Base-by-base conservation (phyloP, 2,797 vertebrate species). In the Schizopygopsis malacanthus region DNA sequence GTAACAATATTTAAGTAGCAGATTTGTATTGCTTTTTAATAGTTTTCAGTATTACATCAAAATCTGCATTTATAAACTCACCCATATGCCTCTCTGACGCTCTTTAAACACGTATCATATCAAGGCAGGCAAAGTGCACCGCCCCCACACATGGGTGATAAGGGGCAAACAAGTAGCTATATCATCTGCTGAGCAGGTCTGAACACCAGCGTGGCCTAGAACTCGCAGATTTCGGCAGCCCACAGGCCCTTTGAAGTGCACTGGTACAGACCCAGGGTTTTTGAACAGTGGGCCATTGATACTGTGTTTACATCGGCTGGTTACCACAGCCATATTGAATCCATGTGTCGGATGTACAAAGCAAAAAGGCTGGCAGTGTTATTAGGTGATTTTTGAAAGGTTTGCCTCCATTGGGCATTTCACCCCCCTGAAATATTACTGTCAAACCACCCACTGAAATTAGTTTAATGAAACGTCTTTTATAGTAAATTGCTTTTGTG, bases 111-210 rank as follows among this genome's bases (percentile, higher is more conserved):
- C 25, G 1, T 28, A 28, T 28, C 25, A 28, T 28, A 28, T 28
- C 25, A 28, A 28, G 70, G 41, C 28, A 52, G 76, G n/a, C 10
- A 45, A 25, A 82, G 54, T 18, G 8, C 47, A 12, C 43, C 7
- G 3, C 72, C n/a, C 69, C 43, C 70, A 81, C 84, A 81, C 79
- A 76, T 43, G 61, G 45, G 71, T 59, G 80, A 81, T 81, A 89
- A 93, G 86, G 88, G 88, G 86, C 88, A 78, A 11, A 16, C 81
- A 89, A 89, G 88, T 86, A 82, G 89, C 84, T 65, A 85, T 92
- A 91, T 93, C 93, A 93, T 94, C 93, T 93, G 93, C 85, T 88
- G 77, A 82, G 91, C 92, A 93, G 94, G 90, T 91, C 92, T 87
- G 88, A 90, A 88, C 89, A 87, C 77, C 56, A 28, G 67, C 84